A percentile compares a stretch with the other conserved stretches of the same genome.
Evolutionary conservation across 2,888 invertebrate genomes (phyloP).

Genomic region (Calliphora vomitoria): DNA sequence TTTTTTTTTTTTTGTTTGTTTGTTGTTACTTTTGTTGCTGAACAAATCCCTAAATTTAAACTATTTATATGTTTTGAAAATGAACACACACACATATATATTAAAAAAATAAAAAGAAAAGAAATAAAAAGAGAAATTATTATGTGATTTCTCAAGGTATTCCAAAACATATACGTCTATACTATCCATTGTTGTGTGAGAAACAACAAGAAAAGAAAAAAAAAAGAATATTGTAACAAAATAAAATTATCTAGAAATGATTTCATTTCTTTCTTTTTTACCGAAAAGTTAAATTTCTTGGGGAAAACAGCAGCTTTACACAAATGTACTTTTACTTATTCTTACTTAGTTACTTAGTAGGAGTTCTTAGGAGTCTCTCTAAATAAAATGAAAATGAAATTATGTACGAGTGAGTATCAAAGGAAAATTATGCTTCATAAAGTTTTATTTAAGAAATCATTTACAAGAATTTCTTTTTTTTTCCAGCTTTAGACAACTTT

Average conservation of each 20-base stretch:
- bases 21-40: constrained; percentile 1
- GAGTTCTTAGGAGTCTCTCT: background rate
- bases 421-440: constrained; percentile 32
- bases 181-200: constrained; percentile 18
- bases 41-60: constrained; percentile 46
- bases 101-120: background rate
- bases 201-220: constrained; percentile 4
- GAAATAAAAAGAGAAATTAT: constrained; percentile 22
- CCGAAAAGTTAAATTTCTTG: constrained; percentile 24
- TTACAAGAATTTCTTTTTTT: background rate
- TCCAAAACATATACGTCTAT: constrained; percentile 9
- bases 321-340: background rate
- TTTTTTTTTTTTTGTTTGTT: background rate
- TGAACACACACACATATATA: background rate
- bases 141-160: constrained; percentile 57
- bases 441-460: constrained; percentile 23
- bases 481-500: background rate
- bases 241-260: constrained; percentile 35
- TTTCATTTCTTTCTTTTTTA: background rate
- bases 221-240: background rate
- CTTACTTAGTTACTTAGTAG: background rate
- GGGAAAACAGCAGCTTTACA: constrained; percentile 3
- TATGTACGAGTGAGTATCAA: constrained; percentile 16
- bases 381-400: constrained; percentile 38
- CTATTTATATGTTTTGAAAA: constrained; percentile 21